Base-by-base conservation (phyloP, 2,113 vertebrate species). In the Platycercus adscitus region DNA sequence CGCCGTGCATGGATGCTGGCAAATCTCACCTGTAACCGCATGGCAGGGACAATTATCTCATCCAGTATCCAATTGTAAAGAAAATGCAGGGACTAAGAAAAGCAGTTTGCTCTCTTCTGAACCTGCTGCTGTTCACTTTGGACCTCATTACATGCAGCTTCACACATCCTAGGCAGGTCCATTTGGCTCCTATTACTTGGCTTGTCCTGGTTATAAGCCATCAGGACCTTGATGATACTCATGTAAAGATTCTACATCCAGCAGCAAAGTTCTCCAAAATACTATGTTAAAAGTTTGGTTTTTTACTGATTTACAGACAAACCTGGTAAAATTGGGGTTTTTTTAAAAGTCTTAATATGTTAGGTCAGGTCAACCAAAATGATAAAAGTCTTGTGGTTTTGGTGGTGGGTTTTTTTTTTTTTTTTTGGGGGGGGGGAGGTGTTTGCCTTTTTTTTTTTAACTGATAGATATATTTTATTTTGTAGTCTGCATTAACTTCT, bases 1-100 rank as follows among this genome's bases (percentile, higher is more conserved):
- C 31, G 10, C 35, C 52, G 9, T 29, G 12, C 0, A 0, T 9
- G 21, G 24, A 23, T 21, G 19, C 28, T 81, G 47, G 26, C n/a
- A 87, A 78, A 65, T 70, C 77, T 52, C 87, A 81, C 37, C 28
- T 81, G 73, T 25, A 49, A 21, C 28, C 25, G 55, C 81, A 70
- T 0, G 0, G 31, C 73, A 75, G 44, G 53, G 29, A 66, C 37
- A 39, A 44, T 56, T 61, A 69, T 13, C 58, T 68, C 88, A 72
- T 60, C 55, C 8, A 5, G n/a, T 65, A 63, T 26, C 31, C 81
- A 31, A 44, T 15, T 46, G 21, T 21, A 84, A 65, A 33, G 70
- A 44, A 77, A 73, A 61, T 47, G 49, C 69, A 81, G 21, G 43
- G 49, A 55, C 29, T 58, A 23, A 29, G 58, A 66, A 88, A 61